Evolutionary conservation across 2,113 vertebrate genomes (phyloP).

Genomic region (Emydocephalus ijimae): DNA sequence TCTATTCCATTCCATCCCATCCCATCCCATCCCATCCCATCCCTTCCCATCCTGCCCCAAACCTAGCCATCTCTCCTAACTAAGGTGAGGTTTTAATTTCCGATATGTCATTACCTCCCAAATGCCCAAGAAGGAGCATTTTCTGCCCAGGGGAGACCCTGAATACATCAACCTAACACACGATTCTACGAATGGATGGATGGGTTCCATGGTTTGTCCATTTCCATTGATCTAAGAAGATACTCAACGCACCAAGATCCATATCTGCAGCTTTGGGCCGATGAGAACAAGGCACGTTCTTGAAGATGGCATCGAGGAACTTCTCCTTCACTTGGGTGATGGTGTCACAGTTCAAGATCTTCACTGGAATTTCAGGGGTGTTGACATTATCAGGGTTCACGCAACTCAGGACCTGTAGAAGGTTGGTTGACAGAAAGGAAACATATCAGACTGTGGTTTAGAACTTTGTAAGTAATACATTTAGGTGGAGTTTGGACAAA

Average conservation of each 20-base stretch:
- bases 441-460: neutral
- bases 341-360: constrained; percentile 96
- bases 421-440: neutral
- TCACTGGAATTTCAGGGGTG: constrained; percentile 91
- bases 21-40: rapidly evolving
- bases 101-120: neutral
- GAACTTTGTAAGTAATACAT: neutral
- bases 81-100: neutral
- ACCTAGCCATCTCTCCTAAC: too few relatives aligned
- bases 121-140: neutral
- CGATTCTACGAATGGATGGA: too few relatives aligned
- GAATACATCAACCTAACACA: neutral
- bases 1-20: too few relatives aligned
- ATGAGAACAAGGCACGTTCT: constrained; percentile 94
- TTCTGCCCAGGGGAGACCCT: neutral
- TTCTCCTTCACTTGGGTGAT: constrained; percentile 98
- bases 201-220: too few relatives aligned
- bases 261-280: constrained; percentile 94
- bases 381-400: constrained; percentile 94
- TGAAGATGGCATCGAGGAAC: constrained; percentile 97
- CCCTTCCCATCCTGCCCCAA: too few relatives aligned
- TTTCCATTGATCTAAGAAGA: neutral
- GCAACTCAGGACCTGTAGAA: constrained; percentile 88
- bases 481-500: neutral
- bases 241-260: constrained; percentile 83